Percentiles rank a stretch among this genome's conserved stretches.
These are phyloP conservation scores for Glossosoma conforme DNA, from an alignment of 1,140 invertebrate species.

Conservation along the genomic window DNA sequence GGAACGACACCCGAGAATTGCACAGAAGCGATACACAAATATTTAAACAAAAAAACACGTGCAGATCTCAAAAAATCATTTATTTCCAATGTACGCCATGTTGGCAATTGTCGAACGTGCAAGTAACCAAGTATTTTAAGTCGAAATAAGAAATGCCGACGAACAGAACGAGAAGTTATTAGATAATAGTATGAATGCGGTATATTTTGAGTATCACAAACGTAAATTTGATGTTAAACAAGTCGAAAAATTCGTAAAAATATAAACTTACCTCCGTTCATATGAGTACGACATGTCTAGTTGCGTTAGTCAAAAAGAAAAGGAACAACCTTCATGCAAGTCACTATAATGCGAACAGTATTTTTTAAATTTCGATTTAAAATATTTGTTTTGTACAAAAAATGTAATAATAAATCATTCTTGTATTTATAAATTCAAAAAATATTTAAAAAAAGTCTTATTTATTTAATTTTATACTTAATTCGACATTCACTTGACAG, in stretches of 20 bases:
- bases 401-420: background rate
- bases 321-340: conserved; percentile 52
- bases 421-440: background rate
- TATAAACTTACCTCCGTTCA: conserved; percentile 66
- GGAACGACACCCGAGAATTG: too few relatives aligned
- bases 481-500: background rate
- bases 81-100: conserved; percentile 58
- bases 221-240: background rate
- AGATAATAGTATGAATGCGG: background rate
- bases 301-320: conserved; percentile 64
- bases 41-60: conserved; percentile 40
- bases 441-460: background rate
- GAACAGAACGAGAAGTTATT: too few relatives aligned
- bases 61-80: conserved; percentile 29
- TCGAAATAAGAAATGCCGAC: too few relatives aligned
- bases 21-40: too few relatives aligned
- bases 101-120: conserved; percentile 58
- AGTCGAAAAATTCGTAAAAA: conserved; percentile 29
- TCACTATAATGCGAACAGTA: conserved; percentile 1
- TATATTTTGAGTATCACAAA: conserved; percentile 5
- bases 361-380: conserved; percentile 5
- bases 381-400: background rate
- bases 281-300: conserved; percentile 69
- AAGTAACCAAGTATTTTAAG: too few relatives aligned
- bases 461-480: background rate